Percentiles rank a stretch among this genome's conserved stretches.
Conservation (phyloP, 2,113 vertebrate genomes). For the Chloropsis cyanopogon region DNA sequence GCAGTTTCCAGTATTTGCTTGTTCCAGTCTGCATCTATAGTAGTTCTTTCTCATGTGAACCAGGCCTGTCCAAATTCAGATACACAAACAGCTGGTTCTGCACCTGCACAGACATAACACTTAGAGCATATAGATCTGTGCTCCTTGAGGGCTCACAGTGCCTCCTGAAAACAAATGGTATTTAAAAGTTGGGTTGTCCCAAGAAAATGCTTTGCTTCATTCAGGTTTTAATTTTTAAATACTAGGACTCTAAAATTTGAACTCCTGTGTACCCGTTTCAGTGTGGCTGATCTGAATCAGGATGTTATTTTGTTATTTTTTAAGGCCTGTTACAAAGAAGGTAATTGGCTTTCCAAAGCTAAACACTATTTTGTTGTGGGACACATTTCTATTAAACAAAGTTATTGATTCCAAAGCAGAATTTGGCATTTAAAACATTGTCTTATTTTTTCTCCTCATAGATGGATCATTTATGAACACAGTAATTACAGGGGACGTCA, state of each 20-base stretch:
- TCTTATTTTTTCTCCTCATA: constrained; percentile 2
- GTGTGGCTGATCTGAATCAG: not conserved
- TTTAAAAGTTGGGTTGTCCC: not conserved
- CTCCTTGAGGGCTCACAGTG: not conserved
- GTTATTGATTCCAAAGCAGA: not conserved
- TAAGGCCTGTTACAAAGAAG: not conserved
- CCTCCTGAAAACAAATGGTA: not conserved
- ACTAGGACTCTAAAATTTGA: not conserved
- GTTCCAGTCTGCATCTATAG: not conserved
- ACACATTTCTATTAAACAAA: not conserved
- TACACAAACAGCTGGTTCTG: not conserved
- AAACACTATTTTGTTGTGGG: not conserved
- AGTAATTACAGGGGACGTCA: constrained; percentile 87
- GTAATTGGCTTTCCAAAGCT: not conserved
- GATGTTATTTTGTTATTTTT: not conserved
- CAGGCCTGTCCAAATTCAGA: not conserved
- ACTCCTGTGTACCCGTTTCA: not conserved
- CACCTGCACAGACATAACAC: not conserved
- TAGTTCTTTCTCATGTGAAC: not conserved
- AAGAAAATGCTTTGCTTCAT: not conserved
- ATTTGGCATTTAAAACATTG: not conserved
- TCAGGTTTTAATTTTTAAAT: not conserved
- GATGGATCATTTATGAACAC: constrained; percentile 90
- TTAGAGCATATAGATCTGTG: not conserved
- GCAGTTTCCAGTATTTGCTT: not conserved